These are phyloP conservation scores for Syngnathus scovelli DNA, from an alignment of 2,113 vertebrate genomes.

Conservation along the genomic window DNA sequence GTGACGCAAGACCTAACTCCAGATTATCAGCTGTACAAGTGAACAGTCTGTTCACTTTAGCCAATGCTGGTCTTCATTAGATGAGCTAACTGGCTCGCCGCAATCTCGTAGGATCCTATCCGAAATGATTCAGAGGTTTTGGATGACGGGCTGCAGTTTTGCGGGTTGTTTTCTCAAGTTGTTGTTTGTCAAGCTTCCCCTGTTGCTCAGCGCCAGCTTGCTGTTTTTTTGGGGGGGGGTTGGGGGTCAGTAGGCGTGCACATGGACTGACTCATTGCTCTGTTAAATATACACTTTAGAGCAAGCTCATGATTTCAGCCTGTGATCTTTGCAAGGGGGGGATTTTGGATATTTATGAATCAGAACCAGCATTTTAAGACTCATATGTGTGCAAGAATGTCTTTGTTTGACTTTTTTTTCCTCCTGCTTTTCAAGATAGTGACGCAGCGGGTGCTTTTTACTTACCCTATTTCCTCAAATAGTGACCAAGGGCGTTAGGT, in stretches of 20 bases:
- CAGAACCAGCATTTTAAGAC: slow-evolving; percentile 7
- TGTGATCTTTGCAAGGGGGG: slow-evolving; percentile 1
- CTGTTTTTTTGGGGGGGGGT: slow-evolving; percentile 22
- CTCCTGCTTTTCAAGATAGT: slow-evolving; percentile 8
- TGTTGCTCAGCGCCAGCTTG: neutral
- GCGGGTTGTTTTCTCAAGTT: slow-evolving; percentile 21
- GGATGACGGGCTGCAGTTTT: slow-evolving; percentile 9
- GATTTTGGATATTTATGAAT: slow-evolving; percentile 8
- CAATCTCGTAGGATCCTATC: slow-evolving; percentile 14
- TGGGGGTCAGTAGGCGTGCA: slow-evolving; percentile 33
- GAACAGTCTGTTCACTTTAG: neutral
- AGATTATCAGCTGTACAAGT: neutral
- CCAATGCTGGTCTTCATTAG: slow-evolving; percentile 7
- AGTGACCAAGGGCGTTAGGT: neutral
- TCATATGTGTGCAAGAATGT: slow-evolving; percentile 7
- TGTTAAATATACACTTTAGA: slow-evolving; percentile 15
- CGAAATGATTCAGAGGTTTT: slow-evolving; percentile 20
- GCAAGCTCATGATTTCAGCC: slow-evolving; percentile 17
- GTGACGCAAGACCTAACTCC: neutral
- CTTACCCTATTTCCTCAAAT: slow-evolving; percentile 5
- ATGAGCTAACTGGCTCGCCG: slow-evolving; percentile 3
- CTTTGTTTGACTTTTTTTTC: neutral
- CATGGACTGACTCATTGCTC: slow-evolving; percentile 45
- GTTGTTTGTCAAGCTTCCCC: slow-evolving; percentile 11
- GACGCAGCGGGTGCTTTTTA: slow-evolving; percentile 8